These are phyloP conservation scores for Drosophila azteca DNA, from an alignment of 1,140 invertebrate species.

Conservation along the genomic window DNA sequence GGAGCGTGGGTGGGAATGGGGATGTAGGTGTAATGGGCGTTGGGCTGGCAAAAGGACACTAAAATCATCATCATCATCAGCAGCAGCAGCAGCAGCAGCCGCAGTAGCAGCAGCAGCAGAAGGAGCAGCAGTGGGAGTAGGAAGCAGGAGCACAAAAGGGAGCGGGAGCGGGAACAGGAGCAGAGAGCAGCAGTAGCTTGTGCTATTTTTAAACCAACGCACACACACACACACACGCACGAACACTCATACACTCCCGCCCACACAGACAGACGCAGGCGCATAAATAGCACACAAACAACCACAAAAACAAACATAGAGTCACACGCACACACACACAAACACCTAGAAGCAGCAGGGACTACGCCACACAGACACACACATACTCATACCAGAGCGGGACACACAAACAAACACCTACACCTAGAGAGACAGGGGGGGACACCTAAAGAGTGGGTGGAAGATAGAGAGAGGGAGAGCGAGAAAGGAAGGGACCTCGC, in stretches of 20 bases:
- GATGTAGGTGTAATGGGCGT: constrained; percentile 47
- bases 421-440: too few species aligned
- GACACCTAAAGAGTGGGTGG: too few species aligned
- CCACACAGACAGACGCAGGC: constrained; percentile 66
- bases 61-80: constrained; percentile 45
- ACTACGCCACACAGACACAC: constrained; percentile 9
- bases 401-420: too few species aligned
- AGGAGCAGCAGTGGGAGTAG: constrained; percentile 25
- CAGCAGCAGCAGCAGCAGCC: constrained; percentile 9
- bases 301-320: constrained; percentile 23
- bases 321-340: constrained; percentile 18
- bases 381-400: too few species aligned
- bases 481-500: background rate
- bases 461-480: too few species aligned
- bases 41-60: constrained; percentile 77
- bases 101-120: constrained; percentile 22
- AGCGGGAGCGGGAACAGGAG: constrained; percentile 18
- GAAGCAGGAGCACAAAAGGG: background rate
- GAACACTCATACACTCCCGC: constrained; percentile 3
- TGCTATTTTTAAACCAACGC: constrained; percentile 79
- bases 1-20: background rate
- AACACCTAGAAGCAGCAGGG: constrained; percentile 16
- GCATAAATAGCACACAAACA: constrained; percentile 70
- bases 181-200: constrained; percentile 65
- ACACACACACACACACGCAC: constrained; percentile 18